Evolutionary conservation across 2,888 invertebrate species (phyloP).

Genomic region (Tryphoninae sp.): DNA sequence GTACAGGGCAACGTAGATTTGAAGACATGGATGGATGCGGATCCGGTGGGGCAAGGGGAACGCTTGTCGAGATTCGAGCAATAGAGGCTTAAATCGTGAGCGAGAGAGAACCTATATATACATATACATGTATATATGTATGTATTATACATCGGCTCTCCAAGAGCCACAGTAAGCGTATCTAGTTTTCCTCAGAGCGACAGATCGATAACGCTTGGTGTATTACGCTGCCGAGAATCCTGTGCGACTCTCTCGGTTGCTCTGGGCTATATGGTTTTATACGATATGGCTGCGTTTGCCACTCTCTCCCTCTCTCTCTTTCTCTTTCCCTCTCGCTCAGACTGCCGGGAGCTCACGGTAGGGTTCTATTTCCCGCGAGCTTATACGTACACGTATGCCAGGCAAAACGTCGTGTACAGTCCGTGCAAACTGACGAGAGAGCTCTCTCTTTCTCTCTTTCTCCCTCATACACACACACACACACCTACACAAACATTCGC

Average conservation of each 20-base stretch:
- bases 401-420: background rate
- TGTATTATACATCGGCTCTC: background rate
- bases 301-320: slow-evolving; percentile 22
- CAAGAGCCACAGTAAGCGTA: slow-evolving; percentile 11
- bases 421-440: background rate
- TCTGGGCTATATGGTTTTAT: slow-evolving; percentile 19
- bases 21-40: slow-evolving; percentile 8
- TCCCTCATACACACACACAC: background rate
- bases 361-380: background rate
- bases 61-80: background rate
- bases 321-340: slow-evolving; percentile 24
- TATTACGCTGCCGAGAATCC: slow-evolving; percentile 22
- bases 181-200: slow-evolving; percentile 49
- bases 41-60: background rate
- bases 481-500: background rate
- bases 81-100: background rate
- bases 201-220: slow-evolving; percentile 43
- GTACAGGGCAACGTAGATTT: background rate
- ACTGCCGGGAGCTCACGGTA: slow-evolving; percentile 10
- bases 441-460: background rate
- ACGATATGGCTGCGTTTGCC: slow-evolving; percentile 12
- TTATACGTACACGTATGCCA: background rate
- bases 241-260: slow-evolving; percentile 44
- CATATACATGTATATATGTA: background rate
- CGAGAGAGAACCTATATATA: background rate